phyloP scores from a whole-genome alignment of 2,113 vertebrate genomes.

The Podilymbus podiceps region DNA sequence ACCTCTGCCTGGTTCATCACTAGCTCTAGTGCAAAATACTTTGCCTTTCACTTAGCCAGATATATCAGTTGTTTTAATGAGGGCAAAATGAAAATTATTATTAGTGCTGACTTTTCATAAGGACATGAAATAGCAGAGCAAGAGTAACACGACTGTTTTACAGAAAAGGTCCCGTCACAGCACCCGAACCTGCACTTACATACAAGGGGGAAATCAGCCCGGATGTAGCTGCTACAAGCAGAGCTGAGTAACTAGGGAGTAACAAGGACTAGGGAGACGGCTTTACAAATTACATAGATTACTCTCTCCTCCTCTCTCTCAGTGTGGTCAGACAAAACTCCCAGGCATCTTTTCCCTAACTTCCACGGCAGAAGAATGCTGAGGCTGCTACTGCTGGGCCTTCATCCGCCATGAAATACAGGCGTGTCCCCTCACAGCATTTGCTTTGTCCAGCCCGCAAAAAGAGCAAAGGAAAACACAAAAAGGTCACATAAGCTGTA shows the following conservation, averaged over 20 bases:
- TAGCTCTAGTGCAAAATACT: neutral
- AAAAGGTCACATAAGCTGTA: neutral
- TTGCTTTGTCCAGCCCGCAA: neutral
- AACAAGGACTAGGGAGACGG: neutral
- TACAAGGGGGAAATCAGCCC: neutral
- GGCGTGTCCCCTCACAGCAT: neutral
- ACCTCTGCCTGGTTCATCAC: neutral
- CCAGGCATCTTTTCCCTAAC: neutral
- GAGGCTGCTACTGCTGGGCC: neutral
- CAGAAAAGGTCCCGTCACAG: neutral
- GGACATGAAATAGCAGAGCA: neutral
- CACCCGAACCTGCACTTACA: neutral
- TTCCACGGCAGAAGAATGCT: neutral
- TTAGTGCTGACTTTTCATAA: neutral
- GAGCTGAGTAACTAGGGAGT: neutral
- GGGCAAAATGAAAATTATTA: neutral
- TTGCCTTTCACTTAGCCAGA: neutral
- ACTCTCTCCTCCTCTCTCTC: neutral
- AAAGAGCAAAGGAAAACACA: neutral
- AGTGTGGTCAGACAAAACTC: neutral
- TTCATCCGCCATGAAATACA: neutral
- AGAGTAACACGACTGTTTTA: neutral
- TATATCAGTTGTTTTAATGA: neutral
- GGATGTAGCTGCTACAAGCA: neutral
- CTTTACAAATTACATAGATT: neutral